These are phyloP conservation scores for Felis catus DNA, from an alignment of 2,113 vertebrate species.

Conservation along the genomic window DNA sequence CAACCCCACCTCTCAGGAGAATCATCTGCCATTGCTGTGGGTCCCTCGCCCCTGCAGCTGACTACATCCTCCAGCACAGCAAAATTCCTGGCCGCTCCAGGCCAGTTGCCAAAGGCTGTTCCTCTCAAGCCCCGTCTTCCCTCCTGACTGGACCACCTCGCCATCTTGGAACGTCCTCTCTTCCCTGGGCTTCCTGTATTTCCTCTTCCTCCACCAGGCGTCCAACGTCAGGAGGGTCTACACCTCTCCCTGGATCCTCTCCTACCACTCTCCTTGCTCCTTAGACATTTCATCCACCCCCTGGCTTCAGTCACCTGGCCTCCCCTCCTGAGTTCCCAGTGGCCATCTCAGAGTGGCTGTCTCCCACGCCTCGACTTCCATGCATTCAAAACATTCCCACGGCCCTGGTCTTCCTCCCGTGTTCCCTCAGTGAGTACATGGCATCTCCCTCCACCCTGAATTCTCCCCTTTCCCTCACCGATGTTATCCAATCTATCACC, in stretches of 20 bases:
- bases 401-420: background rate
- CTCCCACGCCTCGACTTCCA: background rate
- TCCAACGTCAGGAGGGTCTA: accelerated
- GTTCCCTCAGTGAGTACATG: background rate
- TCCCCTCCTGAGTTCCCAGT: background rate
- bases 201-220: background rate
- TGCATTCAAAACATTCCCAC: background rate
- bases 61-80: background rate
- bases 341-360: background rate
- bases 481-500: too few relatives aligned
- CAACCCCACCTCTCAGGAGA: background rate
- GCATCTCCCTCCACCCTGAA: background rate
- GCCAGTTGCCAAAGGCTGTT: background rate
- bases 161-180: background rate
- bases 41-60: accelerated
- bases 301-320: background rate
- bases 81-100: background rate
- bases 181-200: background rate
- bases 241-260: too few relatives aligned
- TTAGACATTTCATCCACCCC: background rate
- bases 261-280: background rate
- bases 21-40: accelerated
- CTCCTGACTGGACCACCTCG: background rate
- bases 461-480: background rate
- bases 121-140: too few relatives aligned